Base-by-base conservation (phyloP, 2,797 vertebrate species). In the Parambassis ranga region DNA sequence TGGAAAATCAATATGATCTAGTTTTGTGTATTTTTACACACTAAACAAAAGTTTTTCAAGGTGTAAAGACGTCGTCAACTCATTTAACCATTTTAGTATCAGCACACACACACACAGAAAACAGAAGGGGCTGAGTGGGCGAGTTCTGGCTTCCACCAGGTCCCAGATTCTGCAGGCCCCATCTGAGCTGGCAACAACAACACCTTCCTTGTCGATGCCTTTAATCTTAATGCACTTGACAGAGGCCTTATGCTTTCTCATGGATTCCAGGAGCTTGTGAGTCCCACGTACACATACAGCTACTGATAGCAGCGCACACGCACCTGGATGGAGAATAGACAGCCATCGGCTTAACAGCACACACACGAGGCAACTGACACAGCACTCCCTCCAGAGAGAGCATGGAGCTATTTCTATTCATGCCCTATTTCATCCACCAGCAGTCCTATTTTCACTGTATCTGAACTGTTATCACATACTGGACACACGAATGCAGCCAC, bases 111-210 rank as follows among this genome's bases (percentile, higher is more conserved):
- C 42, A 55, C 64, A 65, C 48, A 35, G 48, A 66, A 83, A 78
- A 53, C 78, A 84, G 71, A 80, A 49, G 81, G 74, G 65, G 42
- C 23, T 22, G 71, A 60, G 84, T 87, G 62, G 85, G 85, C 63
- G 72, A 74, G 58, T 77, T 73, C 77, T 77, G 81, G 83, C 93
- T 88, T 87, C 93, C 93, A 87, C 78, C 7, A 86, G 84, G 84
- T 93, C 92, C 92, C 93, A 74, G 79, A 84, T 82, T 79, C 80
- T 57, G 62, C 75, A 67, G 82, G 65, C 75, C 82, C 92, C 93
- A 0, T 92, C 91, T 61, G 92, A 93, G 19, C 93, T 92, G 0
- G 90, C 90, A 90, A 91, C 90, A 90, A 91, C 90, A 85, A 92
- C 90, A 10, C 92, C 92, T 70, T 94, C 92, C 77, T 65, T 79